phyloP scores from a whole-genome alignment of 1,140 invertebrate genomes.

The Bradynema listronoti region DNA sequence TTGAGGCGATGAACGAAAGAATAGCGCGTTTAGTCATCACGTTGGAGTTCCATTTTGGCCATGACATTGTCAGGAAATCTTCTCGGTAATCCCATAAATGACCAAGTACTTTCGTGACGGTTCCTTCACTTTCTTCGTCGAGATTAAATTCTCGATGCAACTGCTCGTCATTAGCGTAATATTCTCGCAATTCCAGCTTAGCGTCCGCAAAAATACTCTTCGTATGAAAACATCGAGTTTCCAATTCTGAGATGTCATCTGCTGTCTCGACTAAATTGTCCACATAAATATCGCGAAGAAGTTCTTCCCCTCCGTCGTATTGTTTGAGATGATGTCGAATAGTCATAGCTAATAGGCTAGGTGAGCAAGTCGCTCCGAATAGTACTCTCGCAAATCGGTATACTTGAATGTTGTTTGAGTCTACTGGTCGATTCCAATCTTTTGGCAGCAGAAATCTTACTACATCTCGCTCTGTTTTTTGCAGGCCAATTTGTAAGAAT shows the following conservation, averaged over 20 bases:
- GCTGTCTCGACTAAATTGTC: constrained; percentile 25
- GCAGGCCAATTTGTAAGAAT: constrained; percentile 27
- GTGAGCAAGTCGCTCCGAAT: constrained; percentile 24
- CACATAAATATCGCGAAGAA: constrained; percentile 30
- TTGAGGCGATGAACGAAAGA: too few species aligned
- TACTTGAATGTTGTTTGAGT: constrained; percentile 8
- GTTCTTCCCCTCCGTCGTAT: background rate
- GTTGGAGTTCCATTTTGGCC: too few species aligned
- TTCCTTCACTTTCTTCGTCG: too few species aligned
- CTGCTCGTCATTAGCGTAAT: too few species aligned
- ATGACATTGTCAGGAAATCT: too few species aligned
- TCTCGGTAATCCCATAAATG: too few species aligned
- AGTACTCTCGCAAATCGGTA: constrained; percentile 23
- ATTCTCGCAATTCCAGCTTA: constrained; percentile 36
- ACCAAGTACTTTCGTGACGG: too few species aligned
- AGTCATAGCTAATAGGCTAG: constrained; percentile 20
- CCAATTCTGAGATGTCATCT: constrained; percentile 5
- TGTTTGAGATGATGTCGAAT: constrained; percentile 23
- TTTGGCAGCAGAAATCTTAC: constrained; percentile 35
- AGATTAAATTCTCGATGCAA: too few species aligned
- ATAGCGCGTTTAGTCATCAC: too few species aligned
- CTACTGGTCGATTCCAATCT: constrained; percentile 15
- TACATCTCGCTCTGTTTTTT: constrained; percentile 21
- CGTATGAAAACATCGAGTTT: background rate
- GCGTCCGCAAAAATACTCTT: constrained; percentile 19